Conservation (phyloP, 2,797 vertebrate species). For the Notoglanidium macrostoma region DNA sequence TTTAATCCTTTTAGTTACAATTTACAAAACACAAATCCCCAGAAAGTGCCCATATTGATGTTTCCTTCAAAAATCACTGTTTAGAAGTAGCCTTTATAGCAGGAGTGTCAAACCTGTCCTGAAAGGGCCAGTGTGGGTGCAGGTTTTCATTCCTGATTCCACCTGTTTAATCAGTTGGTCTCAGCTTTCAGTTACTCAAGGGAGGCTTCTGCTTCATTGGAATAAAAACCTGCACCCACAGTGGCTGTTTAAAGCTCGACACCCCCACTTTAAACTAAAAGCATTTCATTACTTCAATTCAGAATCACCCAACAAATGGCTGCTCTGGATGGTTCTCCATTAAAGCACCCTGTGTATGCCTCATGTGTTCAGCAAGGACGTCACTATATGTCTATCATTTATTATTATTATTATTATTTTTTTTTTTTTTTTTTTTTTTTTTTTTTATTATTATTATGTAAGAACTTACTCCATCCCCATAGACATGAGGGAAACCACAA, state of each 20-base stretch:
- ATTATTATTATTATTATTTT: neutral
- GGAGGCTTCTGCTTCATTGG: too few relatives aligned
- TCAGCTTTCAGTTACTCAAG: too few relatives aligned
- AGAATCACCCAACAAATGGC: neutral
- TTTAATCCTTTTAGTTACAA: neutral
- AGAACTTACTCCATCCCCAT: slow-evolving; percentile 91
- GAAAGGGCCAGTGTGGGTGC: too few relatives aligned
- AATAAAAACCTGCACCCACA: too few relatives aligned
- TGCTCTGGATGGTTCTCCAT: neutral
- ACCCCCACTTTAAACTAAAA: neutral
- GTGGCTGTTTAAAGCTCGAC: too few relatives aligned
- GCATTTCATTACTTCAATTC: neutral
- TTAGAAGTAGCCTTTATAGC: too few relatives aligned
- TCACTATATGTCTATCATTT: neutral
- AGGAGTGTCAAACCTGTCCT: too few relatives aligned
- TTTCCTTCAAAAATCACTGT: neutral
- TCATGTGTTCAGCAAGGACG: neutral
- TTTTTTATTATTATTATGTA: neutral
- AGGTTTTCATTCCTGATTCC: too few relatives aligned
- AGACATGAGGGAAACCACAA: slow-evolving; percentile 93
- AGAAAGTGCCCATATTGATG: neutral
- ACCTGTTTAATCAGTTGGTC: too few relatives aligned
- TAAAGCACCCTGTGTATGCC: neutral
- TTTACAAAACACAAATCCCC: neutral
- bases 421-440: too few relatives aligned